Percentiles rank a stretch among this genome's conserved stretches.
These are phyloP conservation scores for Eudemis profundana DNA, from an alignment of 2,888 invertebrate genomes.

Conservation along the genomic window DNA sequence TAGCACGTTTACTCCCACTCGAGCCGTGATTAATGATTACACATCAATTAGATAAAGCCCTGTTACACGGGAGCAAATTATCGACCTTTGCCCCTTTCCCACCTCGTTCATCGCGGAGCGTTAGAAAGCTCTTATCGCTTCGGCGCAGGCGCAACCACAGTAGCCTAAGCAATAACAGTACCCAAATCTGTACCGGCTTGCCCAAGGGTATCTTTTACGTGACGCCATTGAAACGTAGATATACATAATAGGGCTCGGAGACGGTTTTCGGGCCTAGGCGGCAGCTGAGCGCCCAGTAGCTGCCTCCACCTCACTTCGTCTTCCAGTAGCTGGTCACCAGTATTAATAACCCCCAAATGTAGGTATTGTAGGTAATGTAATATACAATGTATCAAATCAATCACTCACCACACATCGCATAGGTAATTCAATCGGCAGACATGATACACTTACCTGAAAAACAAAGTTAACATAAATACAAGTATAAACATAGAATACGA, in stretches of 20 bases:
- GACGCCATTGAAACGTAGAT: too few species aligned
- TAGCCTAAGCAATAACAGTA: constrained; percentile 10
- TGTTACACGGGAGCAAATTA: constrained; percentile 68
- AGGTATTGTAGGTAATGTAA: too few species aligned
- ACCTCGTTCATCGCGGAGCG: constrained; percentile 64
- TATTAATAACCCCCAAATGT: too few species aligned
- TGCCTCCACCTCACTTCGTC: too few species aligned
- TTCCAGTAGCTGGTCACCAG: too few species aligned
- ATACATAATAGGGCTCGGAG: too few species aligned
- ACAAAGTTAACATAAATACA: constrained; percentile 19
- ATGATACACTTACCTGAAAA: constrained; percentile 25
- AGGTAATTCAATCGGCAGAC: constrained; percentile 1
- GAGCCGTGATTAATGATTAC: constrained; percentile 54
- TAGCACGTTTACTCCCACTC: constrained; percentile 44
- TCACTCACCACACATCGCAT: constrained; percentile 25
- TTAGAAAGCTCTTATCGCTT: constrained; percentile 73
- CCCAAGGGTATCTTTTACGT: too few species aligned
- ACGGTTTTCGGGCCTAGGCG: too few species aligned
- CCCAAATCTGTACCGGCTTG: too few species aligned
- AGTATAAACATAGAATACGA: constrained; percentile 8
- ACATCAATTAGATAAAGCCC: constrained; percentile 60
- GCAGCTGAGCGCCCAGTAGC: too few species aligned
- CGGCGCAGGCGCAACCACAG: constrained; percentile 52
- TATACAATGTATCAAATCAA: too few species aligned
- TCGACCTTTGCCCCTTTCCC: constrained; percentile 74